These are phyloP conservation scores for Cryptocephalus moraei DNA, from an alignment of 2,888 invertebrate species.

Conservation along the genomic window DNA sequence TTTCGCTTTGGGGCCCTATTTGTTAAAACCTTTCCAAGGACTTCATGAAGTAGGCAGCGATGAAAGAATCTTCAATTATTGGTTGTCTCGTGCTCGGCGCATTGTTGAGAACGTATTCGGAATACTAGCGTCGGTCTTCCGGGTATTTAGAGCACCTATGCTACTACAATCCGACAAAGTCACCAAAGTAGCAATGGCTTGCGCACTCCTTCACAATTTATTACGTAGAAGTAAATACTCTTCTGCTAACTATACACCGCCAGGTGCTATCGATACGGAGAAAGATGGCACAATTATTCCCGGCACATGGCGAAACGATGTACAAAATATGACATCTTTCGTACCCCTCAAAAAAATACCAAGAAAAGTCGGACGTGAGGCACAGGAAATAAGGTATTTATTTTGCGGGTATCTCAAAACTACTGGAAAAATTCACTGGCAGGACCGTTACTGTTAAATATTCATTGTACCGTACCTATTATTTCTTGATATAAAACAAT, in stretches of 20 bases:
- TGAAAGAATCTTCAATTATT: neutral
- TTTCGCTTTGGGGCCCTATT: neutral
- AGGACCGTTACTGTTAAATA: too few species aligned
- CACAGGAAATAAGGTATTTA: conserved; percentile 6
- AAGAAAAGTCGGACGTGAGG: conserved; percentile 6
- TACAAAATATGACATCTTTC: too few species aligned
- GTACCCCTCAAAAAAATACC: conserved; percentile 5
- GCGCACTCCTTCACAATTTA: conserved; percentile 8
- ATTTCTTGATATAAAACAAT: too few species aligned
- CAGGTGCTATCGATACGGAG: conserved; percentile 5
- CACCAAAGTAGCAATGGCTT: conserved; percentile 4
- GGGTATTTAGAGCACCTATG: conserved; percentile 10
- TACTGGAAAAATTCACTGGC: too few species aligned
- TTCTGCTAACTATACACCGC: conserved; percentile 5
- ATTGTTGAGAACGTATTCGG: neutral
- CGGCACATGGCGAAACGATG: conserved; percentile 1
- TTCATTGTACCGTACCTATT: too few species aligned
- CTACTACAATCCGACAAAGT: conserved; percentile 9
- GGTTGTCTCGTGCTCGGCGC: neutral
- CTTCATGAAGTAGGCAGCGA: too few species aligned
- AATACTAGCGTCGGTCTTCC: conserved; percentile 8
- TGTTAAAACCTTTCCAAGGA: neutral
- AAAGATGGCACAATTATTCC: conserved; percentile 2
- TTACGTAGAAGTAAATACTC: conserved; percentile 6
- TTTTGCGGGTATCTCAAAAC: conserved; percentile 8